Evolutionary conservation across 2,888 invertebrate genomes (phyloP), one percentile per base, ranked within the genome.

Genomic region (Aspidiotus rigidus): DNA sequence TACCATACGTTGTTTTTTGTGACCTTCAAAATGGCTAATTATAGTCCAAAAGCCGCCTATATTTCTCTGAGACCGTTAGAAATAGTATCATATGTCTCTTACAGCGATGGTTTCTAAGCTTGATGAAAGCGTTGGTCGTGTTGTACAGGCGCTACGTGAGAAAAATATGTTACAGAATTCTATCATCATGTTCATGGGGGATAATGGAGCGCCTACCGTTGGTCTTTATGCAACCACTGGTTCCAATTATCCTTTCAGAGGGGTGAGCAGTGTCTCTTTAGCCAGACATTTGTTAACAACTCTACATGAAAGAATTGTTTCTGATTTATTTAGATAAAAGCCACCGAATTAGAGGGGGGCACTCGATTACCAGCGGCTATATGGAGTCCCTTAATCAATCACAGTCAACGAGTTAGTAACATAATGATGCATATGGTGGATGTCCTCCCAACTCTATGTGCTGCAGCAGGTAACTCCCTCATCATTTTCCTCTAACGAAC

Each of bases 121-220:
- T 74, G 96, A 96, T 76, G 85, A 88, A 71, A 89, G 93, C 54
- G 84, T 96, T 0, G 93, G 93, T 0, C 82, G 84, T 53, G 83
- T 95, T 13, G 81, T 92, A 0, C 77, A 82, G 62, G 85, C 88
- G 7, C 79, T 96, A 67, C 80, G 83, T 64, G 77, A 82, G 0
- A 84, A 83, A 70, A 81, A 82, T 2, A 86, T 93, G 79, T 79
- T 94, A 72, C 80, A 90, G 57, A 87, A 94, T 76, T 88, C 92
- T 0, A 84, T 96, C 60, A 82, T 96, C 66, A 78, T 92, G 1
- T 96, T 95, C 77, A 84, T 88, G 73, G 88, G 92, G 11, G 96
- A 95, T 77, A 95, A 95, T 77, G 93, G 93, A 0, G 90, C 87
- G 0, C 89, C 90, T 62, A 86, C 90, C 0, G 80, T 82, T 69